Base-by-base conservation (phyloP, 2,888 invertebrate genomes). In the Metellina segmentata region DNA sequence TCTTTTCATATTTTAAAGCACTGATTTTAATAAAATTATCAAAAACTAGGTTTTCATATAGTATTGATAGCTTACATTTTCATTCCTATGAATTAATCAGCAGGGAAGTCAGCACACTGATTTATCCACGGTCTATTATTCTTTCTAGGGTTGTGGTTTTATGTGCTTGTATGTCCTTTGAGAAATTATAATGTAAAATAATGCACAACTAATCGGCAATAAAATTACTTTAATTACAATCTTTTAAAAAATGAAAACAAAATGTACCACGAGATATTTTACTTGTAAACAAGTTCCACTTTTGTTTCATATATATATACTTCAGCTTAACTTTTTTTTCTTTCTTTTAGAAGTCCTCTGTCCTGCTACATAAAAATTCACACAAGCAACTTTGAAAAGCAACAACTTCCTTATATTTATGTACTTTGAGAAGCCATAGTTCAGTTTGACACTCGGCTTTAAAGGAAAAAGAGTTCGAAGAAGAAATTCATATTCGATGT, bases 191-290 rank as follows among this genome's bases (percentile, higher is more conserved):
- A 34, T 34, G 9, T 61, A 82, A 74, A 61, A 49, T 1, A 69
- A 75, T 16, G 61, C n/a, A 89, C 69, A 81, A 61, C 6, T 20
- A 7, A 7, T 82, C 74, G 81, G 77, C 90, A 91, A 91, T 91
- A 82, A 91, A 91, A 91, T 77, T 81, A 82, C 70, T 82, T 91
- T 91, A 91, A 91, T 91, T 82, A 91, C 77, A 86, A 53, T 81
- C 71, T 52, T 81, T 86, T 74, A 74, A 74, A 86, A 77, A 85
- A 86, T 48, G 51, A 70, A 81, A 87, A 74, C 75, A 81, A 69
- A 75, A 77, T 53, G 20, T 69, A 90, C 81, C 69, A 74, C 77
- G 72, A 85, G 81, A 61, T 61, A 61, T 61, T 61, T 61, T 81
- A 86, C 72, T 90, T 86, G 86, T n/a, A 51, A 91, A 86, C 75